Conservation (phyloP, 64 coral and sea anemone species). For the Anthopleura sola region DNA sequence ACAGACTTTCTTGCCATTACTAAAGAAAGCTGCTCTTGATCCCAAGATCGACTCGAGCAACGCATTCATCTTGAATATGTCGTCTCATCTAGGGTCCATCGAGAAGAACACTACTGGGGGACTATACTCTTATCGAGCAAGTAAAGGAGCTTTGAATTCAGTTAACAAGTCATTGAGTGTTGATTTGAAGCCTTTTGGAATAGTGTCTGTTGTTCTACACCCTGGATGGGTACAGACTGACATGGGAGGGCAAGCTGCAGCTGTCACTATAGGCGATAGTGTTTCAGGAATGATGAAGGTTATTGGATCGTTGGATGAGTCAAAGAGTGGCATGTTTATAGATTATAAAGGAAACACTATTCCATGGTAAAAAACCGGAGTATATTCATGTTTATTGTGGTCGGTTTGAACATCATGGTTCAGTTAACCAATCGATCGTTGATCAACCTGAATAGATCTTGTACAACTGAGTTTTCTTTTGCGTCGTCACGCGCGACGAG, state of each 20-base stretch:
- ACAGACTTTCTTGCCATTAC: no score
- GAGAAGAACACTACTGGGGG: no score
- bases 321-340: constrained; percentile 52
- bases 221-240: constrained; percentile 68
- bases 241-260: constrained; percentile 34
- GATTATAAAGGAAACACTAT: constrained; percentile 45
- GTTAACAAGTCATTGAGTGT: constrained; percentile 31
- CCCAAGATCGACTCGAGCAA: no score
- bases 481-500: no score
- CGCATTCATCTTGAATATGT: no score
- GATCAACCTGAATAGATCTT: no score
- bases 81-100: no score
- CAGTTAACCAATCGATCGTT: no score
- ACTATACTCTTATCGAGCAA: no score
- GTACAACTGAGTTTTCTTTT: no score
- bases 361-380: constrained; percentile 49
- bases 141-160: constrained; percentile 21
- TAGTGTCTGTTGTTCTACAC: constrained; percentile 11
- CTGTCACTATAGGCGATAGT: constrained; percentile 2
- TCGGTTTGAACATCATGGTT: no score
- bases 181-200: neutral
- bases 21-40: constrained; percentile 20
- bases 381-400: no score
- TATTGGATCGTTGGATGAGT: constrained; percentile 28
- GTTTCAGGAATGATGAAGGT: constrained; percentile 43